Evolutionary conservation across 2,888 invertebrate genomes (phyloP), one percentile per base, ranked within the genome.

Genomic region (Cotesia congregata): DNA sequence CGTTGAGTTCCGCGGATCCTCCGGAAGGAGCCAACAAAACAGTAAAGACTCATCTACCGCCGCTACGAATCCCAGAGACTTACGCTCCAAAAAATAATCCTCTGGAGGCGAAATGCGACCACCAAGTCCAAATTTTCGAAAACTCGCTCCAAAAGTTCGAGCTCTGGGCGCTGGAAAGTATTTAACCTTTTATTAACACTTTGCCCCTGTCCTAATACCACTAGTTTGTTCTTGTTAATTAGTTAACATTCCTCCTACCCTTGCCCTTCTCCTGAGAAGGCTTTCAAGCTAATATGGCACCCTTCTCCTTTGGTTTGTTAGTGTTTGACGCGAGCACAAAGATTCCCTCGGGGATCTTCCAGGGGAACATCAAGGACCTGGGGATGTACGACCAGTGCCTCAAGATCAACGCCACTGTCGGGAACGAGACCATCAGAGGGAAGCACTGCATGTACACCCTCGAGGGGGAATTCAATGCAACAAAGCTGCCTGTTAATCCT

Each of bases 301-400:
- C 30, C 40, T 39, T 17, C 30, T 30, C 30, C 30, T 67, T 39
- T 17, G 5, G 12, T 12, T 6, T 40, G 5, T 30, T 12, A 67
- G 91, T 91, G 91, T 80, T 91, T 39, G 91, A 91, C 82, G 86
- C 91, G 0, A 90, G 90, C 1, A 90, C 91, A 1, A 91, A 91
- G 82, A 79, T 90, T 0, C 91, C 90, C 50, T 85, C 89, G 6
- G 91, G 91, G 2, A 79, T 91, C 15, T 81, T 91, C 5, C 78
- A 83, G 9, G 91, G 91, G 0, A 90, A 91, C 80, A 78, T 88
- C 6, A 85, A 88, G 17, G 90, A 90, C 77, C 83, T 90, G 40
- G 91, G 91, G 7, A 89, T 90, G 78, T 91, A 87, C 83, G 88
- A 90, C 75, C 90, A 91, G 83, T 91, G 91, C 80, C 17, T 82